These are phyloP conservation scores for Norana najaformis DNA, from an alignment of 2,888 invertebrate species.

Conservation along the genomic window DNA sequence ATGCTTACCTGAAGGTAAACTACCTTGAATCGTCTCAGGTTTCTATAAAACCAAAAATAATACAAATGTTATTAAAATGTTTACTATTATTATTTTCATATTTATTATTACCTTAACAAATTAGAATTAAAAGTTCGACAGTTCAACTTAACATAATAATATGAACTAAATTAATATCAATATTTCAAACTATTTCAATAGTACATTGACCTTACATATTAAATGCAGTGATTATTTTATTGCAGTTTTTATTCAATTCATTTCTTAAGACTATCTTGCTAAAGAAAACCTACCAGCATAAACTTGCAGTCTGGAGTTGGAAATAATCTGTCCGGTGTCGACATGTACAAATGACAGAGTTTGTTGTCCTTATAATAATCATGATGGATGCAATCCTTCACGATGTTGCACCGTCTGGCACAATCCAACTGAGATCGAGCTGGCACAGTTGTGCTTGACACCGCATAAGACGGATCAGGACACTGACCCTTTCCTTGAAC, in stretches of 20 bases:
- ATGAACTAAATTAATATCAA: not conserved
- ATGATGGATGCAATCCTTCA: not conserved
- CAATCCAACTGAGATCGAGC: not conserved
- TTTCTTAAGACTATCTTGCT: not conserved
- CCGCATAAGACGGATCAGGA: not conserved
- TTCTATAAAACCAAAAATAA: not conserved
- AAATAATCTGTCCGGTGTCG: not conserved
- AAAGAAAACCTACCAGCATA: not conserved
- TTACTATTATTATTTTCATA: not conserved
- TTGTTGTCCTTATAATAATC: not conserved
- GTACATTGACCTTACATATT: no score
- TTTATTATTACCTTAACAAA: not conserved
- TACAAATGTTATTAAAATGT: not conserved
- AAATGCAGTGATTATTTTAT: no score
- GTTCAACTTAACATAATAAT: not conserved
- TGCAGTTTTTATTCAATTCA: no score
- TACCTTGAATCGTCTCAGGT: not conserved
- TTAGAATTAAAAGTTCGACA: not conserved
- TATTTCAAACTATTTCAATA: no score
- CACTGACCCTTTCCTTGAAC: not conserved
- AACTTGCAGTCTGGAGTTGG: not conserved
- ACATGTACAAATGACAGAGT: not conserved
- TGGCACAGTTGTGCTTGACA: not conserved
- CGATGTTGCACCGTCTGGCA: not conserved
- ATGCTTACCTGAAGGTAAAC: not conserved